phyloP scores from a whole-genome alignment of 2,888 invertebrate genomes.

The Crossocerus cetratus region DNA sequence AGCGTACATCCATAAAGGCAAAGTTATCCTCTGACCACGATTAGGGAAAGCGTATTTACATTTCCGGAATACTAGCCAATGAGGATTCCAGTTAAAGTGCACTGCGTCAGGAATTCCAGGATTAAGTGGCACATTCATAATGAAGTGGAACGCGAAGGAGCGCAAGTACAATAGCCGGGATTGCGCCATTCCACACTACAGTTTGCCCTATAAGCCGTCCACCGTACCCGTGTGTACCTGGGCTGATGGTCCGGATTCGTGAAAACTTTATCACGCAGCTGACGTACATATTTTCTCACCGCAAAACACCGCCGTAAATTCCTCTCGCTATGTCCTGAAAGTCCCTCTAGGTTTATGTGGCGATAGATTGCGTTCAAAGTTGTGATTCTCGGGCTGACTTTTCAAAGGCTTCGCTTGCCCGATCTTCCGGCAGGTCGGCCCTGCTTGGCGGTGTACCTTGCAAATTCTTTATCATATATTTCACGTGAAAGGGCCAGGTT shows the following conservation, averaged over 20 bases:
- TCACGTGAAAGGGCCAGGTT: neutral
- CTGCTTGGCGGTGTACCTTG: neutral
- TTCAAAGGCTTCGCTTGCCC: neutral
- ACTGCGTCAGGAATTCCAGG: neutral
- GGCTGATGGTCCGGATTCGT: too few species aligned
- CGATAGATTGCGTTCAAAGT: neutral
- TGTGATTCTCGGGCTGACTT: neutral
- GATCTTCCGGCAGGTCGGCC: neutral
- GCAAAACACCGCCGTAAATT: neutral
- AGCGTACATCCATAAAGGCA: too few species aligned
- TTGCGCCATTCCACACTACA: too few species aligned
- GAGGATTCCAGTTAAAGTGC: constrained; percentile 9
- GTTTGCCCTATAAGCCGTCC: too few species aligned
- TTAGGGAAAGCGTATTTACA: constrained; percentile 5
- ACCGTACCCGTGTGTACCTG: too few species aligned
- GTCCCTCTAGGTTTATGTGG: neutral
- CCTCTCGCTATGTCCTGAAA: neutral
- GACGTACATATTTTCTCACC: neutral
- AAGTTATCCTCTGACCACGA: neutral
- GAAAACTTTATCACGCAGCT: too few species aligned
- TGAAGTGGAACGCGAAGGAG: too few species aligned
- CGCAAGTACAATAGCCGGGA: too few species aligned
- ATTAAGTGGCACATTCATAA: neutral
- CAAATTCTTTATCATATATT: constrained; percentile 2
- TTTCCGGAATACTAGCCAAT: constrained; percentile 4